Base-by-base conservation (phyloP, 2,797 vertebrate species). In the Aerospiza tachiro region DNA sequence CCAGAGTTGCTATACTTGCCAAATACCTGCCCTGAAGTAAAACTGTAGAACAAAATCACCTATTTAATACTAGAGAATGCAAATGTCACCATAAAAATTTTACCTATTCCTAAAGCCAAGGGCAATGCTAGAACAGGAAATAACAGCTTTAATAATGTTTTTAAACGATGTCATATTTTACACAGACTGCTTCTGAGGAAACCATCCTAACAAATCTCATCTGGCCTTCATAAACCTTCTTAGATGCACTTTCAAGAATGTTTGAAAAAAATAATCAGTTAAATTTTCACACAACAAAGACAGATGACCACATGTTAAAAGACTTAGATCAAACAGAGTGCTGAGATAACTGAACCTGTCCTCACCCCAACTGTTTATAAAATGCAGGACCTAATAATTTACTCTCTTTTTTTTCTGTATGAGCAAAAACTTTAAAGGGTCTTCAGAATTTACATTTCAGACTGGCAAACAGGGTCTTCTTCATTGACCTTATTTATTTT, bases 401-500 rank as follows among this genome's bases (percentile, higher is more conserved):
- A 63, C 44, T 45, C 44, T 38, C 14, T 52, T 86, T 72, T 72
- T 77, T 66, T 86, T 31, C 36, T 62, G 9, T 47, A 65, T 40
- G 63, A 93, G 50, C 35, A 68, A 91, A 85, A 92, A 65, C 56
- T 78, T 83, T 71, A 85, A 89, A 55, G 31, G 31, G 63, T 87
- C 77, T 82, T 88, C 83, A 93, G 40, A 90, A 93, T 94, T 95
- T 92, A 81, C 35, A 62, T 81, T 91, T 95, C 81, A 91, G 56
- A 62, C n/a, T 40, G 28, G 42, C 35, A 89, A 95, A 85, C 49
- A 93, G 50, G 82, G 83, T 87, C 86, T 49, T 94, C 75, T 85
- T 91, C 65, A 81, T 31, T 87, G 92, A 93, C 74, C 75, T 91
- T 93, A 93, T 96, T 97, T 95, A 92, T 81, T 91, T 90, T 81